A percentile compares a stretch with the other conserved stretches of the same genome.
Conservation (phyloP, 2,797 vertebrate species). For the Anabacerthia variegaticeps region DNA sequence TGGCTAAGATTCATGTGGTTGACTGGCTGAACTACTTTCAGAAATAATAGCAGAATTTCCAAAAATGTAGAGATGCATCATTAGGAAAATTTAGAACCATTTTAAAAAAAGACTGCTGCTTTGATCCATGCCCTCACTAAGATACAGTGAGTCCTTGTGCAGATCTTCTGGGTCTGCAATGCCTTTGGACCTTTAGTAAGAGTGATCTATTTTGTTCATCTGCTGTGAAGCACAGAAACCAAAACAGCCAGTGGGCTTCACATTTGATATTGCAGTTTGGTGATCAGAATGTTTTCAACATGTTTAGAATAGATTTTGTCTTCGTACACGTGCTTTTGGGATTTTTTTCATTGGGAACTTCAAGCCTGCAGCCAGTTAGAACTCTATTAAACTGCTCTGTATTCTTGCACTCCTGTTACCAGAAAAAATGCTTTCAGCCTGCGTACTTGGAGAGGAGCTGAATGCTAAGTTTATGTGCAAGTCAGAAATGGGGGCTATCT, state of each 20-base stretch:
- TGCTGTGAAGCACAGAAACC: not conserved
- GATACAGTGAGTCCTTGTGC: not conserved
- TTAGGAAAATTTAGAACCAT: not conserved
- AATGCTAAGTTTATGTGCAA: not conserved
- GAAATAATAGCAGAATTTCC: not conserved
- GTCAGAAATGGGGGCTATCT: not conserved
- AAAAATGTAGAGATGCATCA: not conserved
- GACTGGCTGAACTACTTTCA: not conserved
- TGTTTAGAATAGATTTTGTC: not conserved
- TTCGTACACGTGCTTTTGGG: fast-evolving
- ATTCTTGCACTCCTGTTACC: not conserved
- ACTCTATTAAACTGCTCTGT: not conserved
- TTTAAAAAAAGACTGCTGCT: not conserved
- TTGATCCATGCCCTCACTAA: not conserved
- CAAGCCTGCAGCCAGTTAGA: not conserved
- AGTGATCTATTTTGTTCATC: not conserved
- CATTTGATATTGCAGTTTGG: not conserved
- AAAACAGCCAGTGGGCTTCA: not conserved
- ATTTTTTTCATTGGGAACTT: not conserved
- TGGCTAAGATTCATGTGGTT: not conserved
- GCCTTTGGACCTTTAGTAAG: not conserved
- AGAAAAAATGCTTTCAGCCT: not conserved
- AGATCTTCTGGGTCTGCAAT: not conserved
- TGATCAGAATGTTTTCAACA: not conserved
- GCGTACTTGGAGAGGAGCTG: not conserved